A percentile compares a stretch with the other conserved stretches of the same genome.
Conservation (phyloP, 2,797 vertebrate genomes). For the Sciaenops ocellatus region DNA sequence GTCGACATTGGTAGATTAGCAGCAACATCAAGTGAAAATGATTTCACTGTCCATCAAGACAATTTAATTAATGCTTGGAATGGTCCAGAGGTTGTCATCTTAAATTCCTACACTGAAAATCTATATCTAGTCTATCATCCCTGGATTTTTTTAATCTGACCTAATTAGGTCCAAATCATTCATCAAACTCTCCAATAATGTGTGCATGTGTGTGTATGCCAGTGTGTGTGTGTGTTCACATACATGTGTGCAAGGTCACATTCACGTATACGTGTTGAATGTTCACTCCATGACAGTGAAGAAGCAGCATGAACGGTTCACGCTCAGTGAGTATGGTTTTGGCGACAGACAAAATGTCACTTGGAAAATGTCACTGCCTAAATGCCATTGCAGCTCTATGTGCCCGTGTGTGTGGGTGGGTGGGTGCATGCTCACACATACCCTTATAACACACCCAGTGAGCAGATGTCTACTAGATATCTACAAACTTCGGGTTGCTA, state of each 20-base stretch:
- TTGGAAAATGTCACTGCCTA: constrained; percentile 84
- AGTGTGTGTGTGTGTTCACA: neutral
- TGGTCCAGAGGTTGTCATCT: neutral
- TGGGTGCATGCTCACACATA: constrained; percentile 11
- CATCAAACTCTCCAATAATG: neutral
- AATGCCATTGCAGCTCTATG: constrained; percentile 78
- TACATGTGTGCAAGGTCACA: constrained; percentile 5
- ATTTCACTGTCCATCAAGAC: neutral
- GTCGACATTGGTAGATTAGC: constrained; percentile 1
- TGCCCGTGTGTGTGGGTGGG: constrained; percentile 4
- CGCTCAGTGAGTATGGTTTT: constrained; percentile 72
- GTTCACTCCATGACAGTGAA: constrained; percentile 43
- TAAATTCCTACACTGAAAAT: neutral
- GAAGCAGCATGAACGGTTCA: constrained; percentile 68
- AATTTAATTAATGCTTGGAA: neutral
- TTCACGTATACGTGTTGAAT: constrained; percentile 18
- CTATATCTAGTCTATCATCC: neutral
- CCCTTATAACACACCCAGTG: constrained; percentile 13
- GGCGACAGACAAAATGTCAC: constrained; percentile 84
- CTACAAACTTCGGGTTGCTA: constrained; percentile 42
- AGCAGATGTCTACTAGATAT: constrained; percentile 46
- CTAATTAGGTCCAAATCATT: constrained; percentile 6
- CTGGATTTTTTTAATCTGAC: neutral
- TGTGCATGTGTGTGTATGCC: neutral
- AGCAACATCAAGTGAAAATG: neutral